Base-by-base conservation (phyloP, 1,140 invertebrate genomes). In the Dreissena polymorpha region DNA sequence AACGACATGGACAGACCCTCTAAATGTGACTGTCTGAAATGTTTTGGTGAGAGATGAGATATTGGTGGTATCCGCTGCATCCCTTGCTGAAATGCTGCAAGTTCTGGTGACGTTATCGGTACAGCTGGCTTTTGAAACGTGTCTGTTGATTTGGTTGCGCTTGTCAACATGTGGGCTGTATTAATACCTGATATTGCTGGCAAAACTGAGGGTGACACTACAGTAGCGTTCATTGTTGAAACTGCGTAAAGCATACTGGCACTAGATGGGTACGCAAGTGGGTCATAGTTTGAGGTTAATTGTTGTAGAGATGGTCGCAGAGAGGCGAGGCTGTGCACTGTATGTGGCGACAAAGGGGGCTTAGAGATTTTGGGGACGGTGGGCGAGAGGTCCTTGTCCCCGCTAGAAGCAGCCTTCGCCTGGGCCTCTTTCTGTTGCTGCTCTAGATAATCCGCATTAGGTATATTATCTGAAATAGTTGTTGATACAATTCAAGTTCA, bases 401-500 rank as follows among this genome's bases (percentile, higher is more conserved):
- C 78, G 55, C 72, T 55, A 13, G 50, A 16, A 25, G 78, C 78
- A 29, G 78, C 78, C 12, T 69, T 49, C 12, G 78, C 78, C 55
- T 81, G 78, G 23, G 78, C 78, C 49, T 81, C 78, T n/a, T 81
- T 81, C n/a, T 81, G 78, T 51, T 81, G 78, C 23, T 81, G 78
- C 68, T 81, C 78, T 13, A 81, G 69, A 53, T 81, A 81, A 63
- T 81, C 78, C 7, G 78, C 78, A 72, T 81, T 81, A 6, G 78
- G 78, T 25, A 68, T 81, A 25, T 81, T 81, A 65, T 81, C 78
- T 81, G 65, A 23, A 78, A 78, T 60, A 5, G 8, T 39, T 39
- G 39, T 39, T 39, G 39, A 39, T 8, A 39, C 39, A 39, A 8
- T 39, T 39, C 2, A 39, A n/a, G n/a, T n/a, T n/a, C n/a, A n/a